phyloP scores from a whole-genome alignment of 1,140 invertebrate genomes.

The Lordiphosa stackelbergi region DNA sequence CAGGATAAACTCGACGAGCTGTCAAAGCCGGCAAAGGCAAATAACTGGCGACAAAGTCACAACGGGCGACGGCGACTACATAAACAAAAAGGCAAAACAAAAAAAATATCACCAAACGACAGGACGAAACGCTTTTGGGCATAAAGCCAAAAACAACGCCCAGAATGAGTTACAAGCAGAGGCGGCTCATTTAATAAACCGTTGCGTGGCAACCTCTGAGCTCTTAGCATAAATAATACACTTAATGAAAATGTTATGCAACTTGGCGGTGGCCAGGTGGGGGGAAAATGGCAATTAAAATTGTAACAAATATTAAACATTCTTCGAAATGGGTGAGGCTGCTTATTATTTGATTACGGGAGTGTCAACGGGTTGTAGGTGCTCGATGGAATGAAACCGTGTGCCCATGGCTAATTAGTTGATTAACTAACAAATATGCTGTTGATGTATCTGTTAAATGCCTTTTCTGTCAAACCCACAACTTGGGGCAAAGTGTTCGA shows the following conservation, averaged over 20 bases:
- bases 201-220: conserved; percentile 45
- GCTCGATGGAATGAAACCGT: not conserved
- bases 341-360: conserved; percentile 10
- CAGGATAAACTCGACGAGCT: conserved; percentile 68
- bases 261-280: conserved; percentile 3
- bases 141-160: conserved; percentile 15
- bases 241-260: conserved; percentile 44
- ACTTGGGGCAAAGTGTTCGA: too few relatives aligned
- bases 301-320: conserved; percentile 45
- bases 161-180: conserved; percentile 1
- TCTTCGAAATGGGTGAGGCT: conserved; percentile 8
- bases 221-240: conserved; percentile 19
- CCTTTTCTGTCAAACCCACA: too few relatives aligned
- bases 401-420: too few relatives aligned
- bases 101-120: conserved; percentile 49
- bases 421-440: too few relatives aligned
- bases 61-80: conserved; percentile 38
- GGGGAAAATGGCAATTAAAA: conserved; percentile 44
- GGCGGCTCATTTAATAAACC: conserved; percentile 52
- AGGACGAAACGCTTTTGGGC: conserved; percentile 38
- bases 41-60: conserved; percentile 59
- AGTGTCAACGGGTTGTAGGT: conserved; percentile 17
- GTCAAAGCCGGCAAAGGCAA: conserved; percentile 55
- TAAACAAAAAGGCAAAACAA: conserved; percentile 26
- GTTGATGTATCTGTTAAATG: too few relatives aligned